Percentiles rank a stretch among this genome's conserved stretches.
phyloP scores from a whole-genome alignment of 2,113 vertebrate genomes.

The Origma solitaria region DNA sequence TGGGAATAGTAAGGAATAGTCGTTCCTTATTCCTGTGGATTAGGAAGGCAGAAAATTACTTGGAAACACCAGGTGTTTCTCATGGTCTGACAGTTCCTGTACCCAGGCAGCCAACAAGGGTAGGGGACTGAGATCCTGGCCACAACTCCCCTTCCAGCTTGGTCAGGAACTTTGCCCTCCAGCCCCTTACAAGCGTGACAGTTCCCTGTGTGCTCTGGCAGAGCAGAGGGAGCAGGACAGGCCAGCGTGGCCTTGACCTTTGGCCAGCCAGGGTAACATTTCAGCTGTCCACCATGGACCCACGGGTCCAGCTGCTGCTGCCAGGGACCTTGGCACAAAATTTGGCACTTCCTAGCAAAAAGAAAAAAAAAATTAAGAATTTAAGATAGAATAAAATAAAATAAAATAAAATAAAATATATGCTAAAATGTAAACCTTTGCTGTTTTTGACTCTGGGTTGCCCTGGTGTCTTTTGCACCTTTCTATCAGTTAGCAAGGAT shows the following conservation, averaged over 20 bases:
- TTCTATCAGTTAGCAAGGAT: neutral
- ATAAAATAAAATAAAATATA: neutral
- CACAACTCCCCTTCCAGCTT: neutral
- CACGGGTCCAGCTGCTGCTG: fast-evolving
- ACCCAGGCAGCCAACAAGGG: neutral
- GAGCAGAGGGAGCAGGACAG: neutral
- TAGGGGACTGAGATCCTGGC: neutral
- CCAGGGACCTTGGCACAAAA: neutral
- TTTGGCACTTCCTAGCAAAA: neutral
- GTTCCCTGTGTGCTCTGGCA: neutral
- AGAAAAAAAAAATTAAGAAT: neutral
- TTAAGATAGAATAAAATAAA: too few species aligned
- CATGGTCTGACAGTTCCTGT: neutral
- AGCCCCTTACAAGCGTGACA: neutral
- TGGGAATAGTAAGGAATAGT: neutral
- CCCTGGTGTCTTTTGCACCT: neutral
- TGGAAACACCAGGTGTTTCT: neutral
- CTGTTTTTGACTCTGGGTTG: neutral
- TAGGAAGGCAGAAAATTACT: neutral
- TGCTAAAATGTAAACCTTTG: neutral
- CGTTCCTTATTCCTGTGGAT: too few species aligned
- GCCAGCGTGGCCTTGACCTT: neutral
- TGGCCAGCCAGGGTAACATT: neutral
- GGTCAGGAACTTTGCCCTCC: neutral
- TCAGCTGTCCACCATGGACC: neutral